phyloP scores from a whole-genome alignment of 2,888 invertebrate species.

The Matsumyia berberina region DNA sequence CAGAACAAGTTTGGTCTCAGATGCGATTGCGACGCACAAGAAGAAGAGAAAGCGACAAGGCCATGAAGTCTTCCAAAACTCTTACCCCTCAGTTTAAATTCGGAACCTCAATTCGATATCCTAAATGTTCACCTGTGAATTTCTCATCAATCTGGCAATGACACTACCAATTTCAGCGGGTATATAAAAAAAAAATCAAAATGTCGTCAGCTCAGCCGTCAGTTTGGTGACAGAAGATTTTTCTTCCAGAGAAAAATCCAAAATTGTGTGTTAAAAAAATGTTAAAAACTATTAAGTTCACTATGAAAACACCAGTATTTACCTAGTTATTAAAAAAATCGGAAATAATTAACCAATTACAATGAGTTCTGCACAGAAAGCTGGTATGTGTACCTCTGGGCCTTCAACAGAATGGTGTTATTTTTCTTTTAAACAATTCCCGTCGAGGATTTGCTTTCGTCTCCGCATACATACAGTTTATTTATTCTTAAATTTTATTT shows the following conservation, averaged over 20 bases:
- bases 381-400: conserved; percentile 70
- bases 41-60: too few relatives aligned
- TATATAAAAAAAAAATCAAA: conserved; percentile 74
- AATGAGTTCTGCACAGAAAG: conserved; percentile 77
- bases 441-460: conserved; percentile 21
- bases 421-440: conserved; percentile 47
- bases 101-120: neutral
- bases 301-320: conserved; percentile 64
- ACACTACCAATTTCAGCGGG: conserved; percentile 49
- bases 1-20: too few relatives aligned
- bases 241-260: conserved; percentile 59
- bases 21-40: too few relatives aligned
- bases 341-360: conserved; percentile 46
- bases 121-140: neutral
- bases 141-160: conserved; percentile 51
- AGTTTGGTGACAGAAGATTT: conserved; percentile 75
- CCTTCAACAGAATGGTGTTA: conserved; percentile 45
- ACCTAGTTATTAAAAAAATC: conserved; percentile 59
- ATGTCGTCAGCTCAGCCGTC: conserved; percentile 78
- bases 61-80: too few relatives aligned
- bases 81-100: too few relatives aligned
- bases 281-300: conserved; percentile 64
- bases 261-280: conserved; percentile 73
- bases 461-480: conserved; percentile 22
- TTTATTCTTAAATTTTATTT: conserved; percentile 45